These are phyloP conservation scores for Nemurella pictetii DNA, from an alignment of 2,888 invertebrate genomes.

Conservation along the genomic window DNA sequence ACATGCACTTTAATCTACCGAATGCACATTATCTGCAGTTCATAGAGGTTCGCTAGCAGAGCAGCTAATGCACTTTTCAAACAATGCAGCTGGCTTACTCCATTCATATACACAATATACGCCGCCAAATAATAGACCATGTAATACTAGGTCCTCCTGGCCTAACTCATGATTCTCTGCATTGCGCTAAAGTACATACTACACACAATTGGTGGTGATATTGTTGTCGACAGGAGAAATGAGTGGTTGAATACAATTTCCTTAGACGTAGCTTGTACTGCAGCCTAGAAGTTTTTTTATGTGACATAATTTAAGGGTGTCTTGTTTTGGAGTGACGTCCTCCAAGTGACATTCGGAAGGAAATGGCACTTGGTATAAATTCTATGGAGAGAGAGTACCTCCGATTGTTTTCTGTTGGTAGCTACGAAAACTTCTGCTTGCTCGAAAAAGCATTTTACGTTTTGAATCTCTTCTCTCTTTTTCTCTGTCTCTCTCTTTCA, in stretches of 20 bases:
- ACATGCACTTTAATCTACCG: not conserved
- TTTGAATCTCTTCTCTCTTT: too few species aligned
- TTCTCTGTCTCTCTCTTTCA: not conserved
- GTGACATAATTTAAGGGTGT: not conserved
- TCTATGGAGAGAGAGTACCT: not conserved
- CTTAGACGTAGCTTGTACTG: not conserved
- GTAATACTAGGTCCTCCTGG: too few species aligned
- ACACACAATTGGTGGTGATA: not conserved
- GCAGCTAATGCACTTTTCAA: conserved; percentile 6
- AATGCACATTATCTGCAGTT: not conserved
- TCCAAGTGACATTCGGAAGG: not conserved
- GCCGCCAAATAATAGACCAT: not conserved
- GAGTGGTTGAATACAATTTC: not conserved
- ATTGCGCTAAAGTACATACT: not conserved
- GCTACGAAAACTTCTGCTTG: not conserved
- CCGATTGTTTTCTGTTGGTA: too few species aligned
- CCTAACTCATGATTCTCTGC: not conserved
- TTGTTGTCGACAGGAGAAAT: not conserved
- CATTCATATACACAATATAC: conserved; percentile 14
- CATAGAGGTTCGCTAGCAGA: not conserved
- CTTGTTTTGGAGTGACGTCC: not conserved
- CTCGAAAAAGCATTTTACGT: not conserved
- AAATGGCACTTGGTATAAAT: not conserved
- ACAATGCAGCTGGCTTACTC: conserved; percentile 15
- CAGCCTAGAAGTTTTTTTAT: not conserved